Base-by-base conservation (phyloP, 2,113 vertebrate genomes). In the Sitta europaea region DNA sequence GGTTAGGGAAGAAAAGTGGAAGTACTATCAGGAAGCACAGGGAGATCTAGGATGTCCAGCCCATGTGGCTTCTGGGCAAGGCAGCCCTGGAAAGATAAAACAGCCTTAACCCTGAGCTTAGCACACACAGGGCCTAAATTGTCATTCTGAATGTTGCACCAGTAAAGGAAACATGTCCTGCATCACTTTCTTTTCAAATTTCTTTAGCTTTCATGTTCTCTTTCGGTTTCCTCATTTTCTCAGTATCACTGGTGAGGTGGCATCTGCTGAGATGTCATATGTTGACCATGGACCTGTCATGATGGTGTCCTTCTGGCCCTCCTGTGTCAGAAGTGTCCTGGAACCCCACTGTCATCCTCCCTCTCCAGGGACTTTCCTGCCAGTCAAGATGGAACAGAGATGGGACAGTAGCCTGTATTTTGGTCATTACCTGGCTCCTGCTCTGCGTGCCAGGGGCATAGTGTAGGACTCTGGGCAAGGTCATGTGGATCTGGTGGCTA, bases 271-370 rank as follows among this genome's bases (percentile, higher is more conserved):
- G 27, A 28, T 2, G 5, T 66, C 11, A 20, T 5, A 4, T 0
- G 0, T 6, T 36, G 35, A 47, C 51, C 12, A 4, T 8, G 42
- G 29, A 27, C 18, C n/a, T 61, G 45, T 20, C 9, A 2, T 7
- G 11, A 15, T 18, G 22, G 8, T 53, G n/a, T 65, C 42, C 14
- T 61, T 84, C 28, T 78, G 20, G 51, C 14, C 19, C 14, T 79
- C 15, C 54, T 36, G 20, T 2, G 1, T 35, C 8, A 14, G 45
- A 27, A 65, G 25, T 38, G 29, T 8, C 33, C 18, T 92, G 38
- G 38, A 15, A 29, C 42, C 15, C 14, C 17, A 3, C 10, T 42
- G 29, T 11, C 48, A 66, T 35, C 28, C 33, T 63, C 4, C 18
- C 2, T 6, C 33, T 77, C 33, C 40, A 77, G 43, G 12, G 42